phyloP scores from a whole-genome alignment of 2,113 vertebrate species.

The Dipodomys spectabilis region DNA sequence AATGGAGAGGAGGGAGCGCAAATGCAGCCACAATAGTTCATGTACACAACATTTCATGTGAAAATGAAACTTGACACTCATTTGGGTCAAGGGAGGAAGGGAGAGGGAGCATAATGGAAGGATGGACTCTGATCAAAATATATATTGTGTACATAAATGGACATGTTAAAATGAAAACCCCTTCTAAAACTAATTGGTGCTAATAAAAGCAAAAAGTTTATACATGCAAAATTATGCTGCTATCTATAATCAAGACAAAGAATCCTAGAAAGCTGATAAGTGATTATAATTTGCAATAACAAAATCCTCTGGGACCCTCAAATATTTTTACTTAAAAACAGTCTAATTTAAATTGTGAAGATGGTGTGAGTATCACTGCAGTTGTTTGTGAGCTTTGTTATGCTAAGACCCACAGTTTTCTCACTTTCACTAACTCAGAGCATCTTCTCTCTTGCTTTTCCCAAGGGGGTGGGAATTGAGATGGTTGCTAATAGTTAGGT shows the following conservation, averaged over 20 bases:
- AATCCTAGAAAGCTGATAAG: neutral
- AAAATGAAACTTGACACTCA: no score
- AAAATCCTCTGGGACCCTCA: neutral
- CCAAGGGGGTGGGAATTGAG: neutral
- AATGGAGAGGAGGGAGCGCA: no score
- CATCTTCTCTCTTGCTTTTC: neutral
- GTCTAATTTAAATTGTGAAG: neutral
- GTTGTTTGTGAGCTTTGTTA: neutral
- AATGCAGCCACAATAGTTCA: no score
- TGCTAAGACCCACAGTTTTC: neutral
- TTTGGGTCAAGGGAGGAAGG: no score
- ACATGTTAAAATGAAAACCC: no score
- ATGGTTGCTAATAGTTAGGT: neutral
- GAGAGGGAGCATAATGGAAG: no score
- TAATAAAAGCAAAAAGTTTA: neutral
- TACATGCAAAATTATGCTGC: neutral
- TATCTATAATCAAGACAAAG: slow-evolving; percentile 26
- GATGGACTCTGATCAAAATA: no score
- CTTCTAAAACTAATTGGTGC: no score
- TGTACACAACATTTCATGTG: no score
- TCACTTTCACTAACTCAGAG: neutral
- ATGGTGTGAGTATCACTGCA: neutral
- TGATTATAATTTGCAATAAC: slow-evolving; percentile 31
- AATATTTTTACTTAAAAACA: neutral
- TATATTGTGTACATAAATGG: no score